Percentiles rank a stretch among this genome's conserved stretches.
Evolutionary conservation across 2,797 vertebrate species (phyloP).

Genomic region (Sebastolobus alascanus): DNA sequence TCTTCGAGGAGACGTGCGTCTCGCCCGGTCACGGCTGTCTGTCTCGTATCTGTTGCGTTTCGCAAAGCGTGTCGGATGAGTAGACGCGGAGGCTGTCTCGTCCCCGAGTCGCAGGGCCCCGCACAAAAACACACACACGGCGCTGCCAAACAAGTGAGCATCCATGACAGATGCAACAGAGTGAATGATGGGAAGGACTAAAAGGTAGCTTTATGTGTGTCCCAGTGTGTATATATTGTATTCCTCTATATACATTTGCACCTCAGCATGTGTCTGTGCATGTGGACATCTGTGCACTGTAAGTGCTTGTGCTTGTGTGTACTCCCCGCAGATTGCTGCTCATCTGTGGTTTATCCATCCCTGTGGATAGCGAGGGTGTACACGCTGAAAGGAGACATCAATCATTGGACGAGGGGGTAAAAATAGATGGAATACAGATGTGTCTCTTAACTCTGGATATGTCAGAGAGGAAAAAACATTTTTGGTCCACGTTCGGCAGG

Average conservation of each 20-base stretch:
- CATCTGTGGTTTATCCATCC: constrained; percentile 80
- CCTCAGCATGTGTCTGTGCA: constrained; percentile 4
- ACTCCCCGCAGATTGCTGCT: constrained; percentile 68
- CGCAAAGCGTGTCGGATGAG: constrained; percentile 52
- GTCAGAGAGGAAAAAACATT: neutral
- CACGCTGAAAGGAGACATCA: constrained; percentile 78
- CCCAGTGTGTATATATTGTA: neutral
- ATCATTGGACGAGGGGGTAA: constrained; percentile 66
- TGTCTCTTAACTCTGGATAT: constrained; percentile 43
- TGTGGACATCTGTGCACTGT: constrained; percentile 15
- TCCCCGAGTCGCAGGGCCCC: constrained; percentile 6
- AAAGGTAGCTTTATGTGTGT: constrained; percentile 32
- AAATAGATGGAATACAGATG: constrained; percentile 72
- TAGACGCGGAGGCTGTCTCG: constrained; percentile 30
- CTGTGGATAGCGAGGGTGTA: constrained; percentile 71
- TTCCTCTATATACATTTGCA: constrained; percentile 15
- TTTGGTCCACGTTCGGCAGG: constrained; percentile 1
- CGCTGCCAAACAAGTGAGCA: constrained; percentile 25
- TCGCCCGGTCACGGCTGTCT: constrained; percentile 48
- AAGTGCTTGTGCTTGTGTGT: constrained; percentile 31
- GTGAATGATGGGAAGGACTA: constrained; percentile 57
- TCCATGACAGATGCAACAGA: constrained; percentile 59
- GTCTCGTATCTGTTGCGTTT: constrained; percentile 46
- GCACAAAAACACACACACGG: neutral
- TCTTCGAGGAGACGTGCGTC: constrained; percentile 44